phyloP scores from a whole-genome alignment of 2,888 invertebrate genomes.

The Andrena minutula region DNA sequence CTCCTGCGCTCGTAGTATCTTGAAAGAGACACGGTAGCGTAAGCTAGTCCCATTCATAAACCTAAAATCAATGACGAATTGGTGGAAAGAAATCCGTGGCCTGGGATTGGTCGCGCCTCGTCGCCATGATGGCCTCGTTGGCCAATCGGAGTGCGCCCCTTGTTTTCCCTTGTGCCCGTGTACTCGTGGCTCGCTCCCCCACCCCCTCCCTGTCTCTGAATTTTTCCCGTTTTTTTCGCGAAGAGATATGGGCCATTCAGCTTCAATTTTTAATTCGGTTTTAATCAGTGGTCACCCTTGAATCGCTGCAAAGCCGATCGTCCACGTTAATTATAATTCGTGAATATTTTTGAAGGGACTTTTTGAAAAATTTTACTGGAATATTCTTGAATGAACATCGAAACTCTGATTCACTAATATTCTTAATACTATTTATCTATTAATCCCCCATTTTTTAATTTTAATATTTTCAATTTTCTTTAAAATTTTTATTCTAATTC shows the following conservation, averaged over 20 bases:
- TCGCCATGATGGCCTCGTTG: conserved; percentile 65
- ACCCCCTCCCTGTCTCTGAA: conserved; percentile 1
- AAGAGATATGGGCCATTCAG: background rate
- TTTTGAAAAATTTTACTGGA: background rate
- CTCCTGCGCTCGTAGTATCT: conserved; percentile 44
- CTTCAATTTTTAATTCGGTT: background rate
- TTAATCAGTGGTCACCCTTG: background rate
- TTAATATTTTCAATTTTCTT: background rate
- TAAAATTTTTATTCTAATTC: background rate
- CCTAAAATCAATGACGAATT: conserved; percentile 73
- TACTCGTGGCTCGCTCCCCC: conserved; percentile 44
- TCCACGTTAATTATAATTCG: background rate
- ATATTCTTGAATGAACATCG: background rate
- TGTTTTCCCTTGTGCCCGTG: conserved; percentile 37
- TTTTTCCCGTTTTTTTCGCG: background rate
- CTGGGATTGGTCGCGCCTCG: conserved; percentile 58
- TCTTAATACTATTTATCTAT: background rate
- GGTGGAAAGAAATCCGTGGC: conserved; percentile 66
- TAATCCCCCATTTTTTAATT: background rate
- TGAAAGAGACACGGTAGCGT: conserved; percentile 55
- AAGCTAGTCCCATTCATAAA: conserved; percentile 70
- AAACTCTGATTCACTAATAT: background rate
- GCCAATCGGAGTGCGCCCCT: conserved; percentile 59
- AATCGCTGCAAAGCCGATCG: background rate
- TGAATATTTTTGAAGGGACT: background rate